phyloP scores from a whole-genome alignment of 2,797 vertebrate genomes.

The Cynodonichthys magdalenae region DNA sequence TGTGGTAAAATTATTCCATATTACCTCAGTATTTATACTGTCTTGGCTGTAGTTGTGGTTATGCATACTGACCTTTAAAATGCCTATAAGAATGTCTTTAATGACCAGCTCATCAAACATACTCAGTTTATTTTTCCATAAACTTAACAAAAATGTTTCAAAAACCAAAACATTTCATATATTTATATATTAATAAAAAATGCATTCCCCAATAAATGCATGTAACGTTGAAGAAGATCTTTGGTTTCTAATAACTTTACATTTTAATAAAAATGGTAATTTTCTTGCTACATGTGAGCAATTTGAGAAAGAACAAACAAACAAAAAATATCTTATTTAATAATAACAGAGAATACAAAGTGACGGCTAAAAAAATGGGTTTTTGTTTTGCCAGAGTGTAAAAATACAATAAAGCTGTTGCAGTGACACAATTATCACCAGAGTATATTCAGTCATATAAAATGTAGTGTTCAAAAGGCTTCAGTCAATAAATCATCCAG shows the following conservation, averaged over 20 bases:
- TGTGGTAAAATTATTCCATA: too few relatives aligned
- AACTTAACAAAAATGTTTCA: slow-evolving; percentile 39
- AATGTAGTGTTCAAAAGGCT: slow-evolving; percentile 66
- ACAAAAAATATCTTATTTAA: background rate
- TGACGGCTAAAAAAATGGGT: slow-evolving; percentile 3
- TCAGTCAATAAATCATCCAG: slow-evolving; percentile 77
- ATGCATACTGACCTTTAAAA: too few relatives aligned
- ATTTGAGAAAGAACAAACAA: background rate
- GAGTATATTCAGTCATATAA: background rate
- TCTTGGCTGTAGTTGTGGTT: too few relatives aligned
- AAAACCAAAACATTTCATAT: slow-evolving; percentile 41
- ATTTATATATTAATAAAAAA: slow-evolving; percentile 19
- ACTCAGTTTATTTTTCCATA: slow-evolving; percentile 48
- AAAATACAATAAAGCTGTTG: background rate
- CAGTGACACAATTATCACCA: slow-evolving; percentile 1
- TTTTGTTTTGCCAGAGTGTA: slow-evolving; percentile 7
- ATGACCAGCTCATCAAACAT: background rate
- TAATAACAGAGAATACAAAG: background rate
- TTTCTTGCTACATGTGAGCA: background rate
- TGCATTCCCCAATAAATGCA: slow-evolving; percentile 9
- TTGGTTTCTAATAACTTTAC: slow-evolving; percentile 38
- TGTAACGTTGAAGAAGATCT: slow-evolving; percentile 7
- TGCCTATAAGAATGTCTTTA: background rate
- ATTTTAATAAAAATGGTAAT: background rate
- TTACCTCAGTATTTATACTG: too few relatives aligned